Evolutionary conservation across 2,797 vertebrate genomes (phyloP).

Genomic region (Rhinichthys osculus): DNA sequence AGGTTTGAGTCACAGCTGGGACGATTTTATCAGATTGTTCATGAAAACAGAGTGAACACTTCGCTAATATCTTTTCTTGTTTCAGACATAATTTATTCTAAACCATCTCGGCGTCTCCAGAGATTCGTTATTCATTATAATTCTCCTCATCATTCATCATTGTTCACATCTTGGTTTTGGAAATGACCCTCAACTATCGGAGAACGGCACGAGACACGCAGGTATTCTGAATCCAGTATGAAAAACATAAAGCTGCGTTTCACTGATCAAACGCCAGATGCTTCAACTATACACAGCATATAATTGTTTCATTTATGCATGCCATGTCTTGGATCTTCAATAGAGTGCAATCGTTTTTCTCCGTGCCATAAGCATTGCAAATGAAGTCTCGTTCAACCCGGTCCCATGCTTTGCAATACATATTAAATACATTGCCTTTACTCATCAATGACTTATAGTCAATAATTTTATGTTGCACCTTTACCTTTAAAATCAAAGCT

Average conservation of each 20-base stretch:
- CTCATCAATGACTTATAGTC: neutral
- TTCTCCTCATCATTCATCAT: constrained; percentile 12
- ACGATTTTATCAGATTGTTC: constrained; percentile 31
- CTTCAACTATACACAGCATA: neutral
- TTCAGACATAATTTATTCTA: constrained; percentile 42
- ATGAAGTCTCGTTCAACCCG: neutral
- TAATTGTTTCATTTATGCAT: neutral
- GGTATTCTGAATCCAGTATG: neutral
- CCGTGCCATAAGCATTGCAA: neutral
- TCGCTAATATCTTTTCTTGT: constrained; percentile 35
- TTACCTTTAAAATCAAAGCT: neutral
- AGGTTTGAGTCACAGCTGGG: constrained; percentile 41
- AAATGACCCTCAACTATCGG: constrained; percentile 4
- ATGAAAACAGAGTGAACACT: constrained; percentile 16
- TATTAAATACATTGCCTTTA: neutral
- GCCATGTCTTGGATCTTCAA: neutral
- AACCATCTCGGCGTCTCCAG: neutral
- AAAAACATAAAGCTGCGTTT: neutral
- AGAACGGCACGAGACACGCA: neutral
- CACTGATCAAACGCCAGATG: constrained; percentile 12
- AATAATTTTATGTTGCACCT: neutral
- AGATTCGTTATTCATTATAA: constrained; percentile 18
- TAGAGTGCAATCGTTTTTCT: neutral
- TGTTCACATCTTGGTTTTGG: constrained; percentile 28
- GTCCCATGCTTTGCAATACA: neutral